Conservation (phyloP, 2,797 vertebrate species). For the Crenichthys baileyi region DNA sequence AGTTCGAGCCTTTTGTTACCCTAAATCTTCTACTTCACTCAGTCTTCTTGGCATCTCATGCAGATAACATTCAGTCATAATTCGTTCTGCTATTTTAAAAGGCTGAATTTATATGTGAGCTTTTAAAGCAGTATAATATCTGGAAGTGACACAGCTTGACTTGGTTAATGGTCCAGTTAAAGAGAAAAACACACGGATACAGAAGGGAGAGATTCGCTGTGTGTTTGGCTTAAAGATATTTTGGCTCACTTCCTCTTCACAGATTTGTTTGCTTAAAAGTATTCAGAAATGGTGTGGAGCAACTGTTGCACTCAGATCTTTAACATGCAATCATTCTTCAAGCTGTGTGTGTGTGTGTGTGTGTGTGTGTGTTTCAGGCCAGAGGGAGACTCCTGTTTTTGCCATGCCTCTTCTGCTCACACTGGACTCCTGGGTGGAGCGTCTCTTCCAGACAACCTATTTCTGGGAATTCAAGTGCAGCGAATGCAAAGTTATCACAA, state of each 20-base stretch:
- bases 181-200: background rate
- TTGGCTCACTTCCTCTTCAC: background rate
- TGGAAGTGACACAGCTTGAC: background rate
- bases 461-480: constrained; percentile 88
- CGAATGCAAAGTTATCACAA: constrained; percentile 80
- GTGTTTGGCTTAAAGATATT: background rate
- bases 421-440: constrained; percentile 79
- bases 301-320: background rate
- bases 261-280: background rate
- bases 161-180: background rate
- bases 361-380: constrained; percentile 74
- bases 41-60: background rate
- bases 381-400: constrained; percentile 88
- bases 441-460: constrained; percentile 84
- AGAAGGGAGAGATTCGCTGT: background rate
- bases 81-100: background rate
- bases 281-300: background rate
- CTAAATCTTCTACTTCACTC: background rate
- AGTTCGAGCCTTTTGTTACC: background rate
- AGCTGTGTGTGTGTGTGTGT: constrained; percentile 8
- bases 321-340: background rate
- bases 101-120: background rate
- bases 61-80: background rate
- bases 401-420: constrained; percentile 87
- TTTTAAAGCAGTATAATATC: background rate